A percentile compares a stretch with the other conserved stretches of the same genome.
These are phyloP conservation scores for Apamea crenata DNA, from an alignment of 2,888 invertebrate genomes.

Conservation along the genomic window DNA sequence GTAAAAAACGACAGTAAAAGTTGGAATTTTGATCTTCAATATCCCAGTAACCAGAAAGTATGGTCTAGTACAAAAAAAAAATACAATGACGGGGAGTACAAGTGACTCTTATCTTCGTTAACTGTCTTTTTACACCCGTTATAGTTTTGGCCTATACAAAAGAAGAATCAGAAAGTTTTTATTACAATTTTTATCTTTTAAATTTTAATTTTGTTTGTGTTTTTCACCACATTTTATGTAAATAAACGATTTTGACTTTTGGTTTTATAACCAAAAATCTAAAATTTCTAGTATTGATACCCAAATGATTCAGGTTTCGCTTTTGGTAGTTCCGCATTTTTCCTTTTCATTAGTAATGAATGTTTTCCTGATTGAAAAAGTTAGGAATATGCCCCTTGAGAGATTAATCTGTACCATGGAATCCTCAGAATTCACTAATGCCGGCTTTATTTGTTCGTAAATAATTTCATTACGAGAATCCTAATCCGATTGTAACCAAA, in stretches of 20 bases:
- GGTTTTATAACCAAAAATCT: neutral
- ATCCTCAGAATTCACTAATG: conserved; percentile 24
- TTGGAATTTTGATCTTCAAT: neutral
- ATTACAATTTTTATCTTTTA: neutral
- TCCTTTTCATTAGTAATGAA: conserved; percentile 24
- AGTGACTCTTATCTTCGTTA: neutral
- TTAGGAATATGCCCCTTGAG: conserved; percentile 19
- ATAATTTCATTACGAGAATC: conserved; percentile 36
- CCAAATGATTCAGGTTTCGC: neutral
- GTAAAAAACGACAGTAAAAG: neutral
- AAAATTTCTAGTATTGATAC: conserved; percentile 3
- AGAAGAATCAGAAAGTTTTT: neutral
- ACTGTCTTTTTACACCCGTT: neutral
- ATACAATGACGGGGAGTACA: neutral
- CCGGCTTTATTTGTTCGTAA: conserved; percentile 38
- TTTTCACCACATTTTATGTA: neutral
- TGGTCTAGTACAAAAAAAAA: neutral
- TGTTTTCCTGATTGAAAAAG: conserved; percentile 37
- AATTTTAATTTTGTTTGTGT: too few species aligned
- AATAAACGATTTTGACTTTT: neutral
- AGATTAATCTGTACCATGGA: conserved; percentile 45
- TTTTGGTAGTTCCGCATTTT: conserved; percentile 13
- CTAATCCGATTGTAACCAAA: conserved; percentile 45
- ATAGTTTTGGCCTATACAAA: neutral
- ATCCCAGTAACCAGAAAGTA: neutral